Conservation (phyloP, 2,113 vertebrate genomes). For the Leuciscus idus region DNA sequence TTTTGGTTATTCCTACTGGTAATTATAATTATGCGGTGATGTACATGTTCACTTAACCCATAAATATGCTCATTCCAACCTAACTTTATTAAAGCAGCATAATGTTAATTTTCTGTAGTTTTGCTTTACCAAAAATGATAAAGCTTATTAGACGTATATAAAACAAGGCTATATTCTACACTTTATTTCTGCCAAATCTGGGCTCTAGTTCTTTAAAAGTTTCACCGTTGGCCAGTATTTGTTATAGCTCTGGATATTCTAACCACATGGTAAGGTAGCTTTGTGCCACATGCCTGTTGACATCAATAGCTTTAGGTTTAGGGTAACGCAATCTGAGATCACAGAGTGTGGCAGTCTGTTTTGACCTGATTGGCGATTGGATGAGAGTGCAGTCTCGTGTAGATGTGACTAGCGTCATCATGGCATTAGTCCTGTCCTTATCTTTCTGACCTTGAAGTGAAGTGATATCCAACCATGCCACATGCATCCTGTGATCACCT, state of each 20-base stretch:
- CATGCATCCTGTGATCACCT: constrained; percentile 17
- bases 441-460: constrained; percentile 66
- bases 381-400: constrained; percentile 55
- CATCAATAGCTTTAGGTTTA: background rate
- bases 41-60: background rate
- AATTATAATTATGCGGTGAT: background rate
- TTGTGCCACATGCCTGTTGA: background rate
- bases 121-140: background rate
- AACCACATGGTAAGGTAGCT: background rate
- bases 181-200: background rate
- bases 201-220: background rate
- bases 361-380: constrained; percentile 38
- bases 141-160: background rate
- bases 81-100: background rate
- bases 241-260: background rate
- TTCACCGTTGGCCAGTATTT: background rate
- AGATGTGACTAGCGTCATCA: constrained; percentile 52
- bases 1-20: background rate
- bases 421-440: constrained; percentile 54
- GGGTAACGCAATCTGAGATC: background rate
- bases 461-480: constrained; percentile 60
- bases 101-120: background rate
- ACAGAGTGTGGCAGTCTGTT: background rate
- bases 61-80: background rate
- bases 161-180: background rate